Conservation (phyloP, 2,797 vertebrate genomes). For the Morelia viridis region DNA sequence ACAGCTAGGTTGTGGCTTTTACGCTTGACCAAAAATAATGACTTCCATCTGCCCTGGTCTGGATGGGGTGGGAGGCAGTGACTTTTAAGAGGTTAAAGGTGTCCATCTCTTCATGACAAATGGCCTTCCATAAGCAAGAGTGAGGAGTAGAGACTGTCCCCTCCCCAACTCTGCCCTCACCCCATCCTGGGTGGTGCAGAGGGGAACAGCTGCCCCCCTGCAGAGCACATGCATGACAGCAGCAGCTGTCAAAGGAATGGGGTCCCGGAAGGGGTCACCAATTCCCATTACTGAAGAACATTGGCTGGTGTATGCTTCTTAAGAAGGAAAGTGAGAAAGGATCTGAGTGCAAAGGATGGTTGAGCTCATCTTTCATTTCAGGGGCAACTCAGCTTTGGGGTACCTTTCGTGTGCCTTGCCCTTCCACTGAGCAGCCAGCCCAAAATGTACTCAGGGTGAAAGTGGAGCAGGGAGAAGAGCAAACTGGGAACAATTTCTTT, state of each 20-base stretch:
- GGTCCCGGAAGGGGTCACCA: neutral
- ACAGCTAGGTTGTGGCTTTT: neutral
- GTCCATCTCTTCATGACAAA: conserved; percentile 67
- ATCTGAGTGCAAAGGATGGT: neutral
- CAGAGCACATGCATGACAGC: conserved; percentile 63
- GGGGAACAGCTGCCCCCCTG: conserved; percentile 52
- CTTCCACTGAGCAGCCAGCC: neutral
- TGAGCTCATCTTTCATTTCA: neutral
- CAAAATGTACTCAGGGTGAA: neutral
- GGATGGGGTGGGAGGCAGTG: conserved; percentile 44
- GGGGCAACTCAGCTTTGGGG: neutral
- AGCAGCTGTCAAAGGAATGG: conserved; percentile 68
- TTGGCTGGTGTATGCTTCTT: neutral
- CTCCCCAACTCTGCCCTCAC: neutral
- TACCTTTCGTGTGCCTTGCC: neutral
- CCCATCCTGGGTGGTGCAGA: conserved; percentile 67
- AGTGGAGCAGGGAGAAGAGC: neutral
- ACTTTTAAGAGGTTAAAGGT: conserved; percentile 71
- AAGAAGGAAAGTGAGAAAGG: neutral
- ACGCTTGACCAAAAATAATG: conserved; percentile 15
- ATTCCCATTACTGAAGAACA: conserved; percentile 45
- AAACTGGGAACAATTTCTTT: neutral
- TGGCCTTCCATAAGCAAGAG: conserved; percentile 41
- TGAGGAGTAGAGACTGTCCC: conserved; percentile 53
- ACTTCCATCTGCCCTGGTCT: neutral